phyloP scores from a whole-genome alignment of 2,888 invertebrate species.

The Ypsolopha scabrella region DNA sequence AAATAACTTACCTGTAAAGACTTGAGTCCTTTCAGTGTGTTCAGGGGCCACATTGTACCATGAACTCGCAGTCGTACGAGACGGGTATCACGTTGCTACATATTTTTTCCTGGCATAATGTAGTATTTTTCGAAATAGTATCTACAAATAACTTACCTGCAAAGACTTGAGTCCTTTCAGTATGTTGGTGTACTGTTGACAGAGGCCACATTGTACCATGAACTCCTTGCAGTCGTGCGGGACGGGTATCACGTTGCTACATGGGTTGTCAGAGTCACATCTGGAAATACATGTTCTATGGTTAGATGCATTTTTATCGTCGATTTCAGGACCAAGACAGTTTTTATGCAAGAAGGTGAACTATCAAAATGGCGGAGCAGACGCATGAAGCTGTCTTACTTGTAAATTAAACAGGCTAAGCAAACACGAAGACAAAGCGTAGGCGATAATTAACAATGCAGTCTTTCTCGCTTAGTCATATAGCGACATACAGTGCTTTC shows the following conservation, averaged over 20 bases:
- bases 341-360: no score
- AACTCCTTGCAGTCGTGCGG: constrained; percentile 75
- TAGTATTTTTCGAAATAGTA: neutral
- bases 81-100: neutral
- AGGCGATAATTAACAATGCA: no score
- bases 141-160: constrained; percentile 55
- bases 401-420: neutral
- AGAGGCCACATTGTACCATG: constrained; percentile 76
- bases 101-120: no score
- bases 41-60: neutral
- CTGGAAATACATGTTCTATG: constrained; percentile 31
- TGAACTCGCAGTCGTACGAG: neutral
- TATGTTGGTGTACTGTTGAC: constrained; percentile 78
- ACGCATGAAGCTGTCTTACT: constrained; percentile 1
- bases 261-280: constrained; percentile 74
- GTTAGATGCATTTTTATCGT: no score
- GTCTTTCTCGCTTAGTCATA: no score
- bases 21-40: neutral
- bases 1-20: neutral
- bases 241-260: constrained; percentile 74
- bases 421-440: no score
- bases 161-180: constrained; percentile 79
- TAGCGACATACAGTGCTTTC: no score
- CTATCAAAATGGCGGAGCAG: no score
- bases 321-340: no score